Evolutionary conservation across 64 coral and sea anemone species (phyloP), one percentile per base, ranked within the genome.

Genomic region (Porites lutea): DNA sequence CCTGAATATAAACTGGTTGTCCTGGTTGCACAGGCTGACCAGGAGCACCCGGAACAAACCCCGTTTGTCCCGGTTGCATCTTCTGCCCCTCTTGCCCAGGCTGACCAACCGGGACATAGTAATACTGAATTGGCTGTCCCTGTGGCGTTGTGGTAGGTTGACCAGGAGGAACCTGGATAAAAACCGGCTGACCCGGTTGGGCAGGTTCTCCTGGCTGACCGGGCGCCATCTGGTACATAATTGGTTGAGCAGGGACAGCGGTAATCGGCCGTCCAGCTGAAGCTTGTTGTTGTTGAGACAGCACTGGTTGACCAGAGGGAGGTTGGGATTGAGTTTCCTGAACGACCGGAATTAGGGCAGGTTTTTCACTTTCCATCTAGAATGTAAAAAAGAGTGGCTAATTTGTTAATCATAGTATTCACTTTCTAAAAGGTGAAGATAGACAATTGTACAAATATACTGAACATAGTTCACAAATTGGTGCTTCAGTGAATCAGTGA

Each of bases 61-160:
- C 69, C 2, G 69, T 20, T 44, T 20, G 69, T 37, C n/a, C 69
- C 0, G 27, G 8, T 71, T 71, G 69, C 43, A 20, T 23, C 6
- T 20, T 4, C n/a, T 72, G 69, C 69, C 9, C 69, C 48, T 47
- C 62, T 21, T 20, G 63, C 19, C 22, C 63, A 16, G 81, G 61
- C 20, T 69, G 81, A 12, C 47, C 45, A 43, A 59, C 14, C 4
- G 61, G 61, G 63, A 51, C 63, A 52, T 84, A 84, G 13, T 68
- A 84, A 84, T 68, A 84, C 81, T 84, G 81, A 84, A 84, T 84
- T 20, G 81, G 81, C 10, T 69, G 81, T 3, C 81, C 81, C 13
- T 69, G 62, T 13, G 81, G 48, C 23, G 81, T 84, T 11, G 81
- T 84, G 2, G 61, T 19, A 11, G 62, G 62, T 6, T 84, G 81